phyloP scores from a whole-genome alignment of 2,888 invertebrate genomes.

The Osmoderma eremita region DNA sequence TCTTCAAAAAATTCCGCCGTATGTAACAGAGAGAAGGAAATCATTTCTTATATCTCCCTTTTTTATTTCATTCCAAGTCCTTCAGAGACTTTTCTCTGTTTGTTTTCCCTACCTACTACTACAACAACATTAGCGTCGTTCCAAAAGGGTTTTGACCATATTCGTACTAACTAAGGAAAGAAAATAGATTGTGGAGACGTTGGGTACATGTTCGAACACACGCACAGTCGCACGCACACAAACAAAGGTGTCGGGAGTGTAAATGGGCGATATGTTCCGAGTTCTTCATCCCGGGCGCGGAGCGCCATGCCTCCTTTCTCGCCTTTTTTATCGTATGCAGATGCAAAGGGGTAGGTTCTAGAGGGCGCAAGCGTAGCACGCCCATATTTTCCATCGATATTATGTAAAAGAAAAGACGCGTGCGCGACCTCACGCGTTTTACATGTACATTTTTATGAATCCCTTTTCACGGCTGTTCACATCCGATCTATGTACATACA shows the following conservation, averaged over 20 bases:
- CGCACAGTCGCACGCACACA: conserved; percentile 1
- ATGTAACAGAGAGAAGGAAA: no score
- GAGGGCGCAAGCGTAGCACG: conserved; percentile 61
- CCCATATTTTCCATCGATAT: conserved; percentile 63
- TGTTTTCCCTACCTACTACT: no score
- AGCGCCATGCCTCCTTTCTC: conserved; percentile 22
- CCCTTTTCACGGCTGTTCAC: conserved; percentile 53
- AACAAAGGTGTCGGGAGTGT: conserved; percentile 4
- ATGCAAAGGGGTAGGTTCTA: conserved; percentile 59
- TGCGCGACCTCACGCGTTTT: conserved; percentile 62
- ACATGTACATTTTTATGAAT: conserved; percentile 63
- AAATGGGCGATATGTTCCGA: conserved; percentile 14
- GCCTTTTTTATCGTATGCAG: conserved; percentile 54
- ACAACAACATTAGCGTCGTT: no score
- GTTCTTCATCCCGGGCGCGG: conserved; percentile 12
- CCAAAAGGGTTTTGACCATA: conserved; percentile 28
- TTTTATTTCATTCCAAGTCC: no score
- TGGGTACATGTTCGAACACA: no score
- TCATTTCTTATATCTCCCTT: no score
- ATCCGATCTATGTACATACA: conserved; percentile 42
- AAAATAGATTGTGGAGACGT: not conserved
- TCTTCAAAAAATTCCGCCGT: no score
- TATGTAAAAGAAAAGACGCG: conserved; percentile 62
- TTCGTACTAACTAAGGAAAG: conserved; percentile 1
- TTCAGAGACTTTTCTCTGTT: no score